phyloP scores from a whole-genome alignment of 2,888 invertebrate species.

The Desoria tigrina region DNA sequence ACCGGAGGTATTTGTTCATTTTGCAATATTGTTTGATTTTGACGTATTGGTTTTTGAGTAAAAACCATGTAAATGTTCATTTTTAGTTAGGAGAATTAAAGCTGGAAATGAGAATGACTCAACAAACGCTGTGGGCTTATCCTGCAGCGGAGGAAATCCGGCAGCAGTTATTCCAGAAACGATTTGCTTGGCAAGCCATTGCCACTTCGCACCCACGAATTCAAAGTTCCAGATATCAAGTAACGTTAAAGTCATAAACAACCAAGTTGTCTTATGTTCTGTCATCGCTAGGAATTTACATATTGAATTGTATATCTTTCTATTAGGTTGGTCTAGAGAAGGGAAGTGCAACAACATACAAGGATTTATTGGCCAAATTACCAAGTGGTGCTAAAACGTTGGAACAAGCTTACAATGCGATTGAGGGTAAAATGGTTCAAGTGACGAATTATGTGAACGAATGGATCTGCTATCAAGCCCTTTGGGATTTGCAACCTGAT shows the following conservation, averaged over 20 bases:
- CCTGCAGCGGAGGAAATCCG: slow-evolving; percentile 95
- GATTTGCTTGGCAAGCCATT: slow-evolving; percentile 98
- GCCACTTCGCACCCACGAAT: slow-evolving; percentile 91
- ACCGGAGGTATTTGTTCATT: slow-evolving; percentile 68
- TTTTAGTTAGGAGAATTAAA: slow-evolving; percentile 77
- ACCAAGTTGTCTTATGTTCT: no score
- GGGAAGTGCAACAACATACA: slow-evolving; percentile 86
- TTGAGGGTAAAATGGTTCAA: slow-evolving; percentile 86
- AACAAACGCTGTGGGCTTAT: slow-evolving; percentile 96
- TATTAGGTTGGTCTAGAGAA: slow-evolving; percentile 88
- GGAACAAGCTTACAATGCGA: slow-evolving; percentile 86
- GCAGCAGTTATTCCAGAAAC: slow-evolving; percentile 92
- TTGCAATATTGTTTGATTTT: no score
- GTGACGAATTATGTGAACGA: slow-evolving; percentile 88
- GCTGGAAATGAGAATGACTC: slow-evolving; percentile 96
- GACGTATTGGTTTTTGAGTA: no score
- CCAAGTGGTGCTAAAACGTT: slow-evolving; percentile 80
- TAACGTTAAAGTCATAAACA: no score
- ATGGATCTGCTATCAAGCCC: slow-evolving; percentile 95
- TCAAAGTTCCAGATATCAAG: slow-evolving; percentile 81
- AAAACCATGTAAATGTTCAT: slow-evolving; percentile 6
- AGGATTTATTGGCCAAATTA: slow-evolving; percentile 87
- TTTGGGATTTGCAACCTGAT: slow-evolving; percentile 98
- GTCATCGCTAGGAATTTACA: no score
- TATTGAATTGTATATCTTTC: no score